phyloP scores from a whole-genome alignment of 2,797 vertebrate species.

The Neopelma chrysocephalum region DNA sequence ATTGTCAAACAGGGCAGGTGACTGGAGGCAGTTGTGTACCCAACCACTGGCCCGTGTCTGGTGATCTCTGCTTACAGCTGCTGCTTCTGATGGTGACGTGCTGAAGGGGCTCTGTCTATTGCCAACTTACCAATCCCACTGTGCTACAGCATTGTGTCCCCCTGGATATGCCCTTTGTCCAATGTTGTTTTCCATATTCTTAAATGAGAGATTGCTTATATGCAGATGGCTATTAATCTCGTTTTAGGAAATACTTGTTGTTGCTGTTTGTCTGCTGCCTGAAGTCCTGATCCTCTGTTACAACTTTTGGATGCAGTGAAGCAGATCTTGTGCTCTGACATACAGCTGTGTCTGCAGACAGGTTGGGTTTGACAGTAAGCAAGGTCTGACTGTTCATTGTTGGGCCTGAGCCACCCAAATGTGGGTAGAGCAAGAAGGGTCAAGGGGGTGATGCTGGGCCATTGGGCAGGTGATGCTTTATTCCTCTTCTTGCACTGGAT shows the following conservation, averaged over 20 bases:
- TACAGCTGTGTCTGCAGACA: background rate
- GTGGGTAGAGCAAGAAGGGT: background rate
- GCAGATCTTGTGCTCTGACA: background rate
- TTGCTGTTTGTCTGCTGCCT: background rate
- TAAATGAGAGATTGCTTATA: background rate
- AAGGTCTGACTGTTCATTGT: background rate
- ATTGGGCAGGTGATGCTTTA: background rate
- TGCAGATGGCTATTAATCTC: background rate
- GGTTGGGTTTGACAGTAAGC: background rate
- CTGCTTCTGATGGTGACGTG: rapidly evolving
- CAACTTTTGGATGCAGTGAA: background rate
- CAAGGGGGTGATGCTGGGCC: background rate
- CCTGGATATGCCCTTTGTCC: background rate
- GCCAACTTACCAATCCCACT: background rate
- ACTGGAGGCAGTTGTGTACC: background rate
- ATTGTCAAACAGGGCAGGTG: background rate
- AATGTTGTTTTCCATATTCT: background rate
- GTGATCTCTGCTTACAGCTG: background rate
- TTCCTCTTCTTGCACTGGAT: background rate
- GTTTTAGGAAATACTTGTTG: background rate
- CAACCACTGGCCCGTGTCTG: rapidly evolving
- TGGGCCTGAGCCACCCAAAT: background rate
- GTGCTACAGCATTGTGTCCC: background rate
- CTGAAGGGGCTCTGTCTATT: background rate
- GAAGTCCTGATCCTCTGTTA: background rate